Evolutionary conservation across 2,888 invertebrate genomes (phyloP), one percentile per base, ranked within the genome.

Genomic region (Patella pellucida): DNA sequence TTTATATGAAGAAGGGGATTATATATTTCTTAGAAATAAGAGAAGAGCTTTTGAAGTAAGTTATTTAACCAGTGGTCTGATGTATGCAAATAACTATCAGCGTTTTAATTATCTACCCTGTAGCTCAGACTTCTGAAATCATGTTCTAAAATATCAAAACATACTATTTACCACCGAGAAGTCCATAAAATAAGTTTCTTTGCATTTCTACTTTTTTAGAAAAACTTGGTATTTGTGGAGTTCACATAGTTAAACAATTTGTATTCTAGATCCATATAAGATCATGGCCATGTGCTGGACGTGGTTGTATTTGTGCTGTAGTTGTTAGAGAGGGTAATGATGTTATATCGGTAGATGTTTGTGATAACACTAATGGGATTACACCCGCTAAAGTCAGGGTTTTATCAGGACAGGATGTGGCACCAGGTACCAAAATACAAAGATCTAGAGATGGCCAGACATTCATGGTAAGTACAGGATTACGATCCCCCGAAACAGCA

Each of bases 221-320:
- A 23, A 14, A 14, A n/a, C 14, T 14, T 69, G 11, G 15, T 69
- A 14, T 12, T 16, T 69, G 19, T 50, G 11, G 19, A 15, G 14
- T 50, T n/a, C n/a, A 15, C n/a, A 23, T 15, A 23, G 11, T 16
- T 27, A 16, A 69, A 27, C 19, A 69, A 19, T 12, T 69, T 31
- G 50, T 74, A 54, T 62, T 68, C n/a, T 72, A 78, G 80, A 76
- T 80, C 11, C 74, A 78, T 69, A 71, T 78, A 31, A 27, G 79
- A 62, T 79, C 81, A 11, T 76, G 76, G 71, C 72, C 77, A 11
- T 81, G 81, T 52, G 62, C 52, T 5, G 68, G 69, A 15, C 67
- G 72, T 2, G 74, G 78, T 9, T 80, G 80, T 31, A 77, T 80
- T n/a, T 80, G 80, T 69, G 80, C 77, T 3, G 77, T 80, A 2